Base-by-base conservation (phyloP, 1,140 invertebrate genomes). In the Drosophila baimaii region DNA sequence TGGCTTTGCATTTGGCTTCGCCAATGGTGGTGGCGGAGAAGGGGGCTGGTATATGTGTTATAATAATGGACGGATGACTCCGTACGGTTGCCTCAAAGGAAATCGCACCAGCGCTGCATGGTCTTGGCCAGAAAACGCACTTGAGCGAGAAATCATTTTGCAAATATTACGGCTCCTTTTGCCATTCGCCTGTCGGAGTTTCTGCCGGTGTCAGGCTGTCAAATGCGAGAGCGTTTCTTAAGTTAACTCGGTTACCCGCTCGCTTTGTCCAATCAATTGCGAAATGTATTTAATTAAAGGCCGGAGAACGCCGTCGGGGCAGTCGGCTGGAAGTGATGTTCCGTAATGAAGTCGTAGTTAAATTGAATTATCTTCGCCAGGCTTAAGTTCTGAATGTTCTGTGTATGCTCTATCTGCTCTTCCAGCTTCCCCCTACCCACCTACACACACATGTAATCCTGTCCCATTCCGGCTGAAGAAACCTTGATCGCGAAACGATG, bases 131-230 rank as follows among this genome's bases (percentile, higher is more conserved):
- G 39, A 54, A 86, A 86, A 81, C 51, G 47, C 64, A 89, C 61
- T 86, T 79, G 39, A 73, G 73, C 70, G 58, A 44, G 68, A 72
- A 72, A 75, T 79, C 62, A 74, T 77, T 82, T 79, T 88, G 63
- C 76, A 82, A 88, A 79, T 82, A 79, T 79, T 63, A 71, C 49
- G 54, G 52, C 49, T 58, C 37, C 25, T 46, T 46, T 62, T 35
- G 33, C 33, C 29, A 52, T 66, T 19, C 13, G 29, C 29, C 4
- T 21, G 13, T 8, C 29, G 7, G 17, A 64, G 44, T 58, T 72
- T 54, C 68, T 81, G 79, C 52, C 15, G 59, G 59, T 81, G 79
- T 81, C 79, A 81, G 79, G 58, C 66, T 73, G 62, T 74, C 73
- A 77, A 71, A 57, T 46, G 12, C 23, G 39, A 47, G 39, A 25